Base-by-base conservation (phyloP, 2,888 invertebrate genomes). In the Agelastica alni region DNA sequence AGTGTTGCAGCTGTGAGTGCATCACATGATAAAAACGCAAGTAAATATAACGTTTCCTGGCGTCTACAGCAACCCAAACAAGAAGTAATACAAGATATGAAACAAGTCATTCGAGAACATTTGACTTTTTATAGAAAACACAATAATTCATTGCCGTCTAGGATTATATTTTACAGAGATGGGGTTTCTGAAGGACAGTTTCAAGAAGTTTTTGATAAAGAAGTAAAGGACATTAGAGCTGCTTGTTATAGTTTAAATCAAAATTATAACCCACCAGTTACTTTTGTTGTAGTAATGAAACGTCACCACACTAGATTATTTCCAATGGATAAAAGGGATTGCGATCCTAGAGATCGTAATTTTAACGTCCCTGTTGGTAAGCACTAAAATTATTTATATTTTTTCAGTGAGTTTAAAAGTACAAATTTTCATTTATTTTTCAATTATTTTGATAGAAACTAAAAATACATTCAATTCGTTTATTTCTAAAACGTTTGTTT, bases 231-330 rank as follows among this genome's bases (percentile, higher is more conserved):
- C 0, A 85, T 93, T 7, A 80, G 87, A 69, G 77, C 77, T 32
- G 96, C 96, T 1, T 92, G 91, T 65, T 77, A 71, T 14, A 55
- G 43, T 39, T 2, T 71, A 9, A 58, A 68, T 1, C 80, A 80
- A 3, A 75, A 73, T 0, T 87, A 84, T 65, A 83, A 86, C 66
- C 93, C 96, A 0, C 83, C 85, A 43, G 85, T 98, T 16, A 89
- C 96, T 20, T 96, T 96, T 75, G 78, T 97, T 32, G 90, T 97
- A 5, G 97, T 98, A 0, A 96, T 98, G 75, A 98, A 99, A 76
- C 83, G 98, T 0, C 98, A 98, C 79, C 97, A 98, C 72, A 94
- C 96, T 0, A 83, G 97, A 36, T 69, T 82, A 12, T 82, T 82
- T 59, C 81, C 82, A 0, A 68, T 67, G 1, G 66, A 75, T 53